Percentiles rank a stretch among this genome's conserved stretches.
Evolutionary conservation across 2,888 invertebrate species (phyloP).

Genomic region (Petrolisthes manimaculis): DNA sequence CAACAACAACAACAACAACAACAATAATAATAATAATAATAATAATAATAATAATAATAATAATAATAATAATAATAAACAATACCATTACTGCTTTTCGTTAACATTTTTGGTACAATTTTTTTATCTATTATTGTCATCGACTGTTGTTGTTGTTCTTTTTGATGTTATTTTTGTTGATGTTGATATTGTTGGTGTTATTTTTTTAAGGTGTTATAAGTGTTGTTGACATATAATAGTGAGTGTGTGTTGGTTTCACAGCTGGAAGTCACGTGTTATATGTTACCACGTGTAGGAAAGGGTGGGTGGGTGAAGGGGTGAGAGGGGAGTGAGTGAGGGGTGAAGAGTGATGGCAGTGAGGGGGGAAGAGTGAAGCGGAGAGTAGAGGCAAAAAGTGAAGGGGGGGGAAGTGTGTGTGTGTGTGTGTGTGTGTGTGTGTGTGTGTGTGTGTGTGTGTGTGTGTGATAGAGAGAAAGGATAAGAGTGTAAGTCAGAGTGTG

Average conservation of each 20-base stretch:
- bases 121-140: too few species aligned
- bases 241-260: too few species aligned
- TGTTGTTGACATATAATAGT: too few species aligned
- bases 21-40: background rate
- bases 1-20: background rate
- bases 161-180: too few species aligned
- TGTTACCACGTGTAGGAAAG: background rate
- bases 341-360: slow-evolving; percentile 1
- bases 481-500: background rate
- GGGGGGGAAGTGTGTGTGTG: background rate
- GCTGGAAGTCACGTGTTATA: too few species aligned
- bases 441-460: slow-evolving; percentile 16
- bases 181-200: too few species aligned
- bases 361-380: background rate
- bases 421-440: slow-evolving; percentile 26
- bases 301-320: slow-evolving; percentile 15
- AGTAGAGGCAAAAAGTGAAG: too few species aligned
- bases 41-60: slow-evolving; percentile 6
- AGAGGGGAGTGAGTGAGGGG: too few species aligned
- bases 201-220: too few species aligned
- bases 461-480: background rate
- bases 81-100: too few species aligned
- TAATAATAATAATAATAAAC: background rate
- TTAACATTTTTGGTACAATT: too few species aligned
- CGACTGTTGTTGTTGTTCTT: too few species aligned